These are phyloP conservation scores for Dendrocincla fuliginosa DNA, from an alignment of 2,797 vertebrate species.

Conservation along the genomic window DNA sequence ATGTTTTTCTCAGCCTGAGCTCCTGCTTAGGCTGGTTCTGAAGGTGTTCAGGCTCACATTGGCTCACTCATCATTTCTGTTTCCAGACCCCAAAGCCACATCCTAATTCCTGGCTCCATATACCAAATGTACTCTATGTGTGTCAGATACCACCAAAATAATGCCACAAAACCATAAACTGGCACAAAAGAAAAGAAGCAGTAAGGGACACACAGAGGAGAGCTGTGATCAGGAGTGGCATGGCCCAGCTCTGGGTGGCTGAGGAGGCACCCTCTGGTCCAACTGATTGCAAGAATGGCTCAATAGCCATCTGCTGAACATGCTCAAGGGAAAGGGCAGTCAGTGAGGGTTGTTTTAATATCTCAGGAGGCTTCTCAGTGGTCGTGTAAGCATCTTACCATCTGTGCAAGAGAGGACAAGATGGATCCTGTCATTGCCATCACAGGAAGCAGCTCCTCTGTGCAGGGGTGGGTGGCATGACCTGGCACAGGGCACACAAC, in stretches of 20 bases:
- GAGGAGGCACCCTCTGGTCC: not conserved
- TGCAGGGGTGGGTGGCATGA: not conserved
- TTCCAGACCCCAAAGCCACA: not conserved
- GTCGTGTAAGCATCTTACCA: not conserved
- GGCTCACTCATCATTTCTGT: rapidly evolving
- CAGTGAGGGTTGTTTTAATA: not conserved
- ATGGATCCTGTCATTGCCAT: not conserved
- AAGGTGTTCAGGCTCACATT: not conserved
- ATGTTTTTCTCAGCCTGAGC: not conserved
- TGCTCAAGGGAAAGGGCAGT: not conserved
- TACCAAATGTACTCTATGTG: rapidly evolving
- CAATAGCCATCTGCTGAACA: not conserved
- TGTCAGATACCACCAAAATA: not conserved
- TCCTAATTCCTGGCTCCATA: not conserved
- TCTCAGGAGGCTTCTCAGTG: not conserved
- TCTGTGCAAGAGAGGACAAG: rapidly evolving
- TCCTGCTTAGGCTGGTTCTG: not conserved
- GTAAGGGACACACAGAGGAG: not conserved
- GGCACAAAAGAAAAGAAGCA: not conserved
- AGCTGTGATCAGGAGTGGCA: not conserved
- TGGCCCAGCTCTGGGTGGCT: not conserved
- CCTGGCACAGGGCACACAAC: rapidly evolving
- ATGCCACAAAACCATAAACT: not conserved
- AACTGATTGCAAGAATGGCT: not conserved
- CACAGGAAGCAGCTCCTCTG: not conserved